Evolutionary conservation across 1,140 invertebrate genomes (phyloP).

Genomic region (Reticulitermes speratus): DNA sequence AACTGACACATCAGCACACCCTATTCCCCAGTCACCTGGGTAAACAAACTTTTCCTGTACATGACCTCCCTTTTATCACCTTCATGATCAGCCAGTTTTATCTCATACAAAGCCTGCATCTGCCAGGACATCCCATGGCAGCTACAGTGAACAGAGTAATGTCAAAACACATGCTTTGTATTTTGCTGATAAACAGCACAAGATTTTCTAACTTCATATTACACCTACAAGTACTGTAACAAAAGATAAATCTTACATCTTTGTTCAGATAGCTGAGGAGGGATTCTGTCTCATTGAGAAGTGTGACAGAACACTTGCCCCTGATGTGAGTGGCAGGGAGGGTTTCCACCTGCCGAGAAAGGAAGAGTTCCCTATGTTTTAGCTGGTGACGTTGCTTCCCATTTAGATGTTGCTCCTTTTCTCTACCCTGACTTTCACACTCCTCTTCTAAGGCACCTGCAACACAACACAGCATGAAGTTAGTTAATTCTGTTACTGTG

Average conservation of each 20-base stretch:
- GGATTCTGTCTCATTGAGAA: constrained; percentile 98
- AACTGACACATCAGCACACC: too few relatives aligned
- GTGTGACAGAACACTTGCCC: constrained; percentile 97
- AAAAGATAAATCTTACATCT: constrained; percentile 69
- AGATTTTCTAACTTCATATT: too few relatives aligned
- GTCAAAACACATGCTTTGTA: too few relatives aligned
- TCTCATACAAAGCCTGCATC: too few relatives aligned
- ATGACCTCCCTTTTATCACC: too few relatives aligned
- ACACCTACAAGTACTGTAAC: constrained; percentile 38
- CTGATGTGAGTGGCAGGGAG: constrained; percentile 97
- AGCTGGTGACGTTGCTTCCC: constrained; percentile 88
- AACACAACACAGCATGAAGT: constrained; percentile 34
- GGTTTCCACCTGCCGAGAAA: constrained; percentile 97
- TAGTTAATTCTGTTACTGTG: neutral
- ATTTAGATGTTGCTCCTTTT: constrained; percentile 48
- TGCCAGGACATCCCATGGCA: too few relatives aligned
- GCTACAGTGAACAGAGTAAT: too few relatives aligned
- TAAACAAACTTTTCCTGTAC: too few relatives aligned
- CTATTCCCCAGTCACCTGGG: too few relatives aligned
- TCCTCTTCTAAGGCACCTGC: constrained; percentile 61
- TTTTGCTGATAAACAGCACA: too few relatives aligned
- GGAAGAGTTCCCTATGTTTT: constrained; percentile 96
- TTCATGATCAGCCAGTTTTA: too few relatives aligned
- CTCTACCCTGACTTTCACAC: constrained; percentile 38
- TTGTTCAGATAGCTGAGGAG: constrained; percentile 93